These are phyloP conservation scores for Lutjanus campechanus DNA, from an alignment of 2,797 vertebrate species.

Conservation along the genomic window DNA sequence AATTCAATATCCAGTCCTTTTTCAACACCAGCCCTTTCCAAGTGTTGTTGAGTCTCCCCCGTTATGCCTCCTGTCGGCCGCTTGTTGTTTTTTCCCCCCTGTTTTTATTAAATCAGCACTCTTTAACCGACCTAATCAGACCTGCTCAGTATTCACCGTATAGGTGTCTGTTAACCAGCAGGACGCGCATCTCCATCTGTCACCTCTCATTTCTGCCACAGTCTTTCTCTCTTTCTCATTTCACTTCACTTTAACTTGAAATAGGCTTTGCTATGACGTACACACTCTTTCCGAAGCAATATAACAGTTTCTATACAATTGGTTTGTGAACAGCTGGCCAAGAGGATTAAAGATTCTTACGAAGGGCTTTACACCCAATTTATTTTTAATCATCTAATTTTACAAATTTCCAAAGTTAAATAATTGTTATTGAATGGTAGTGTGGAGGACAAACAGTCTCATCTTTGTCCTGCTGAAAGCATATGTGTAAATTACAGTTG, in stretches of 20 bases:
- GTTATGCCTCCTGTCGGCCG: conserved; percentile 20
- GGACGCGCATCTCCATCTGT: neutral
- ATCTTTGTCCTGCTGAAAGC: neutral
- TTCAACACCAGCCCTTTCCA: conserved; percentile 50
- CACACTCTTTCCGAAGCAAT: neutral
- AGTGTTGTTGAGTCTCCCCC: conserved; percentile 48
- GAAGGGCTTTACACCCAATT: neutral
- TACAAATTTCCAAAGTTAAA: neutral
- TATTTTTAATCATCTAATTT: neutral
- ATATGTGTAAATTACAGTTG: neutral
- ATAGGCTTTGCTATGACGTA: conserved; percentile 1
- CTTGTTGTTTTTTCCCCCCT: conserved; percentile 19
- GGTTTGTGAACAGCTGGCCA: neutral
- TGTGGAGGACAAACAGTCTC: neutral
- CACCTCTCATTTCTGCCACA: neutral
- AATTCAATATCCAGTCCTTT: conserved; percentile 63
- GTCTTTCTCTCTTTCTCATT: conserved; percentile 2
- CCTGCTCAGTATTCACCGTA: conserved; percentile 33
- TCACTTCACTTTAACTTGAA: neutral
- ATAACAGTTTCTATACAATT: neutral
- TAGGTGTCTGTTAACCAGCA: conserved; percentile 26
- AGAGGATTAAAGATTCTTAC: neutral
- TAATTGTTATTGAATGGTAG: neutral
- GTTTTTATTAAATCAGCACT: conserved; percentile 9
- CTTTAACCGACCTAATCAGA: conserved; percentile 25